Conservation (phyloP, 2,113 vertebrate species). For the Sclerurus mexicanus region DNA sequence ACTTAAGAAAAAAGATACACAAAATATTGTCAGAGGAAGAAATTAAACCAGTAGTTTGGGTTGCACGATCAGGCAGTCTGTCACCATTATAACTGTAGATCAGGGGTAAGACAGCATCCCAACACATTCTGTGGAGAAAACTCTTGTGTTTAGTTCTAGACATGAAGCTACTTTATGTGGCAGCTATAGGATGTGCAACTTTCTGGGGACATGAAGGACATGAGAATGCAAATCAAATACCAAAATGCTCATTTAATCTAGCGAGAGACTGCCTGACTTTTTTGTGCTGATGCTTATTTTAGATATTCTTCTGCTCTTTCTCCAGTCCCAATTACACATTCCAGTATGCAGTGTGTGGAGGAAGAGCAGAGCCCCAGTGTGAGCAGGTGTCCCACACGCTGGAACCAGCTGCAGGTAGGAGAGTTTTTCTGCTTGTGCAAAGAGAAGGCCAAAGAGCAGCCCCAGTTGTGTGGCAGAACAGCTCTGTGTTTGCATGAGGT, state of each 20-base stretch:
- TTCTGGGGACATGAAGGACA: neutral
- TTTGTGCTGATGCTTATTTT: neutral
- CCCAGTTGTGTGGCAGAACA: neutral
- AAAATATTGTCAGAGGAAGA: neutral
- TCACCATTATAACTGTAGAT: neutral
- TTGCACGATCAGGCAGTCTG: neutral
- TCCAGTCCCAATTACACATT: neutral
- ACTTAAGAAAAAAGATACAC: neutral
- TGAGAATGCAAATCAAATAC: neutral
- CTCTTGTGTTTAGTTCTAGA: neutral
- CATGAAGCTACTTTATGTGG: neutral
- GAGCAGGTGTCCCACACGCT: accelerated
- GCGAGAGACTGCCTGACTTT: neutral
- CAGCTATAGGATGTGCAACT: neutral
- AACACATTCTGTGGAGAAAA: neutral
- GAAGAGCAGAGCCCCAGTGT: neutral
- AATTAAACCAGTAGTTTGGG: neutral
- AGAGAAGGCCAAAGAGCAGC: neutral
- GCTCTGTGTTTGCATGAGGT: neutral
- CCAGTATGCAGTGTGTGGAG: neutral
- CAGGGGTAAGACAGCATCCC: neutral
- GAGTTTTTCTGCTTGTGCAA: neutral
- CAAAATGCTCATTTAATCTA: neutral
- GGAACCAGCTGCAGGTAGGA: neutral
- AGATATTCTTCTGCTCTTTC: neutral